Percentiles rank a stretch among this genome's conserved stretches.
These are phyloP conservation scores for Otocyon megalotis DNA, from an alignment of 2,113 vertebrate species.

Conservation along the genomic window DNA sequence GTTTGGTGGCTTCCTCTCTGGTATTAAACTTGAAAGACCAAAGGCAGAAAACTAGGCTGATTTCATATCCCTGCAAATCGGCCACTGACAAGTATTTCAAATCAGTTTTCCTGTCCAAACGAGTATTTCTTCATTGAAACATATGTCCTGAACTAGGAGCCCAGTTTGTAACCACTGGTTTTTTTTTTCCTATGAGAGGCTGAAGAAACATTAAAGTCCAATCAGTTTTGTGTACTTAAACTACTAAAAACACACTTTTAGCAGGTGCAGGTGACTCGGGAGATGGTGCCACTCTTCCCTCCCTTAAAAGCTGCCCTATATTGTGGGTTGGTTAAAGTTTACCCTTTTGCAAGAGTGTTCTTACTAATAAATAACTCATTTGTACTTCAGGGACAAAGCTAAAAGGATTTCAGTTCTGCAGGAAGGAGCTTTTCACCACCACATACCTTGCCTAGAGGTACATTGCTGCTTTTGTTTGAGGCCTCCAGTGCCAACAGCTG, in stretches of 20 bases:
- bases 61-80: neutral
- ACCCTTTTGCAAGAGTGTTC: slow-evolving; percentile 35
- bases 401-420: neutral
- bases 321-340: slow-evolving; percentile 65
- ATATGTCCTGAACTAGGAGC: neutral
- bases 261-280: neutral
- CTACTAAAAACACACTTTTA: neutral
- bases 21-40: neutral
- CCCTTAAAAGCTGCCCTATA: neutral
- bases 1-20: slow-evolving; percentile 37
- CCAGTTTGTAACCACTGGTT: neutral
- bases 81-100: neutral
- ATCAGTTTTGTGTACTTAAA: neutral
- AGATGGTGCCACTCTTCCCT: neutral
- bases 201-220: neutral
- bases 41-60: neutral
- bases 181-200: neutral
- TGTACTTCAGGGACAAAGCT: slow-evolving; percentile 53
- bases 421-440: neutral
- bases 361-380: slow-evolving; percentile 74
- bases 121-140: neutral
- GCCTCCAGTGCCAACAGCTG: neutral
- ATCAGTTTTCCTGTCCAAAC: neutral
- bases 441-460: neutral
- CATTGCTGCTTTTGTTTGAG: neutral